phyloP scores from a whole-genome alignment of 2,888 invertebrate genomes.

The Lepidochrysops patricia region DNA sequence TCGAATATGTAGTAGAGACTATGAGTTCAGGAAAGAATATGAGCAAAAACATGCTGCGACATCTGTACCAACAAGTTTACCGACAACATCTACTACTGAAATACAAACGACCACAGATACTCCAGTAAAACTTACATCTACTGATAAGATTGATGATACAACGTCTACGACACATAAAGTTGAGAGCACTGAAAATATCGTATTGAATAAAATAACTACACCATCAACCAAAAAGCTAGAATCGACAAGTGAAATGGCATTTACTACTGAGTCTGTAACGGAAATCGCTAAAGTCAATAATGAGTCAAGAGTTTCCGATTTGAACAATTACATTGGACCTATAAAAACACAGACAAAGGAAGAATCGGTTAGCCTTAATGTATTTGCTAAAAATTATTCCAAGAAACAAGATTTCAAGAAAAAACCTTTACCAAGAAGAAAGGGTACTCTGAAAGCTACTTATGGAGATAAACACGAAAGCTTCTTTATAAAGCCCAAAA shows the following conservation, averaged over 20 bases:
- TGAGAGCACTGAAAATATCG: not conserved
- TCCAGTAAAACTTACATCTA: constrained; percentile 3
- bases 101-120: constrained; percentile 14
- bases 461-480: constrained; percentile 66
- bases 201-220: not conserved
- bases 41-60: constrained; percentile 25
- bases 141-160: not conserved
- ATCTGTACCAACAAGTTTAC: constrained; percentile 19
- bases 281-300: not conserved
- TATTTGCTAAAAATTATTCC: constrained; percentile 31
- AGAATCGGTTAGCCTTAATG: constrained; percentile 53
- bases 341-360: constrained; percentile 38
- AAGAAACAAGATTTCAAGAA: constrained; percentile 54
- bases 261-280: not conserved
- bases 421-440: constrained; percentile 54
- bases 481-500: constrained; percentile 38
- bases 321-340: constrained; percentile 49
- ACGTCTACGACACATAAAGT: not conserved
- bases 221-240: not conserved
- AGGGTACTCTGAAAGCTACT: constrained; percentile 66
- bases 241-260: not conserved
- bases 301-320: constrained; percentile 24
- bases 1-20: constrained; percentile 61
- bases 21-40: constrained; percentile 49
- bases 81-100: constrained; percentile 17